A percentile compares a stretch with the other conserved stretches of the same genome.
These are phyloP conservation scores for Microcebus ravelobensis DNA, from an alignment of 2,113 vertebrate genomes.

Conservation along the genomic window DNA sequence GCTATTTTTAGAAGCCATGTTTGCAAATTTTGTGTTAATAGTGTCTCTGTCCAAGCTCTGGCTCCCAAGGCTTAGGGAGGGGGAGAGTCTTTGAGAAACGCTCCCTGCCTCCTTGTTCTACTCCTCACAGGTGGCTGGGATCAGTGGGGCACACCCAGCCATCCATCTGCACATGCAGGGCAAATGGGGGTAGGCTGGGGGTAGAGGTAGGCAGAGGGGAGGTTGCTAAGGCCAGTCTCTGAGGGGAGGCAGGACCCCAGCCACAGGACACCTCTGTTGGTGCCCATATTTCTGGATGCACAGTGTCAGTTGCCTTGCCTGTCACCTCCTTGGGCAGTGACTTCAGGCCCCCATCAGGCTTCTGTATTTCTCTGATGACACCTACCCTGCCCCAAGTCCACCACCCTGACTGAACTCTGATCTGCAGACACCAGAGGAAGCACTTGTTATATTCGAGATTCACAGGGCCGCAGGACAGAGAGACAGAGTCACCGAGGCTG, in stretches of 20 bases:
- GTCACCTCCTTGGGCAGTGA: neutral
- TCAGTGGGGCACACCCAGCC: neutral
- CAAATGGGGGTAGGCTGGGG: neutral
- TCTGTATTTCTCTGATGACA: neutral
- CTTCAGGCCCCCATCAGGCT: neutral
- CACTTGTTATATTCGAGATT: neutral
- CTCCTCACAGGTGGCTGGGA: conserved; percentile 71
- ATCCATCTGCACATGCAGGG: neutral
- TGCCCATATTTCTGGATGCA: neutral
- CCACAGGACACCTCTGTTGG: neutral
- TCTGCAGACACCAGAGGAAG: neutral
- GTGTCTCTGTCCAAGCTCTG: conserved; percentile 77
- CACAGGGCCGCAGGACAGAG: no score
- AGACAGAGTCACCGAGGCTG: no score
- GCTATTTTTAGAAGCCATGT: conserved; percentile 81
- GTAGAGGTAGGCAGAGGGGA: neutral
- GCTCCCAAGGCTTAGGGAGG: conserved; percentile 59
- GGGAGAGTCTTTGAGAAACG: neutral
- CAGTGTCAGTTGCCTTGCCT: neutral
- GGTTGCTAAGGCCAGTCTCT: neutral
- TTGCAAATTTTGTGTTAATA: conserved; percentile 80
- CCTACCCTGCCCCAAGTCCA: neutral
- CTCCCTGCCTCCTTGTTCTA: neutral
- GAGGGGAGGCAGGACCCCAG: neutral
- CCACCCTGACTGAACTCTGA: neutral